A percentile compares a stretch with the other conserved stretches of the same genome.
Evolutionary conservation across 2,888 invertebrate genomes (phyloP).

Genomic region (Galeruca laticollis): DNA sequence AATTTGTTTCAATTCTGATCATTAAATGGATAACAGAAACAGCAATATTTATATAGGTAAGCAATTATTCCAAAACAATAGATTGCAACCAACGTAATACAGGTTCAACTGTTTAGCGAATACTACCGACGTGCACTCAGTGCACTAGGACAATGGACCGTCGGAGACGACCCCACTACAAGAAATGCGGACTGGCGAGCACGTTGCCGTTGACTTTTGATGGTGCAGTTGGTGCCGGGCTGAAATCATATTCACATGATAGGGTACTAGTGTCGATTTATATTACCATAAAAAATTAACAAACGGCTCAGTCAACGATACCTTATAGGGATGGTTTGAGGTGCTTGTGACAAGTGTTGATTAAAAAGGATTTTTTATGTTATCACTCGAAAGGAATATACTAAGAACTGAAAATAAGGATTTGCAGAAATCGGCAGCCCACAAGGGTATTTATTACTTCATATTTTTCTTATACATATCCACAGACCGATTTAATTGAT

Average conservation of each 20-base stretch:
- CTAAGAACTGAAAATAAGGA: conserved; percentile 3
- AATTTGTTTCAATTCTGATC: neutral
- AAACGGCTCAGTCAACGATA: neutral
- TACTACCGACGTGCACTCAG: conserved; percentile 1
- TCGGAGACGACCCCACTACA: conserved; percentile 14
- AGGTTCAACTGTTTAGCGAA: no score
- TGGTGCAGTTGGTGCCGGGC: conserved; percentile 31
- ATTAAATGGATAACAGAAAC: neutral
- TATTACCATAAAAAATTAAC: neutral
- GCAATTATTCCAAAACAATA: no score
- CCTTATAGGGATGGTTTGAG: conserved; percentile 6
- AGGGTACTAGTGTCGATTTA: conserved; percentile 14
- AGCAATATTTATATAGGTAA: no score
- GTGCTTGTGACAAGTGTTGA: conserved; percentile 19
- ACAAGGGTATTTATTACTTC: conserved; percentile 14
- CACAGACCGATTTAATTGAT: no score
- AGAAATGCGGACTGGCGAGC: conserved; percentile 16
- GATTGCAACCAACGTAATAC: no score
- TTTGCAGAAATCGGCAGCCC: neutral
- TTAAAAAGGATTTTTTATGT: conserved; percentile 14
- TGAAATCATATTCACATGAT: conserved; percentile 16
- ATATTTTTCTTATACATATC: neutral
- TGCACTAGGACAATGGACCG: conserved; percentile 20
- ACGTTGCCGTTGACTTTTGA: conserved; percentile 22
- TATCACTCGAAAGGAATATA: conserved; percentile 8